These are phyloP conservation scores for Bambusicola thoracicus DNA, from an alignment of 2,113 vertebrate genomes.

Conservation along the genomic window DNA sequence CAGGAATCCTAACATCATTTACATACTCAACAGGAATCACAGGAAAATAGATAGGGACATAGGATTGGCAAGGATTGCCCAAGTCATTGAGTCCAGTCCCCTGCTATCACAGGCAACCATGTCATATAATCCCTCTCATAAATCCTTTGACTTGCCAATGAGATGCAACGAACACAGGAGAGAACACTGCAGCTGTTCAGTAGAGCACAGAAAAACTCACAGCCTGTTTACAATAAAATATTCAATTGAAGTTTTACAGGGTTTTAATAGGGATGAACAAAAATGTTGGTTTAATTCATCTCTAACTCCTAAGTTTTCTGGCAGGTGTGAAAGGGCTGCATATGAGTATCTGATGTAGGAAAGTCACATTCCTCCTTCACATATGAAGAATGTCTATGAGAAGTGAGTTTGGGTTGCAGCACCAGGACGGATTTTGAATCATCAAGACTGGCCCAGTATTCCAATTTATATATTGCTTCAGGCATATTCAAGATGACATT, in stretches of 20 bases:
- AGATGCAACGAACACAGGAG: not conserved
- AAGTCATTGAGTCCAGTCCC: constrained; percentile 1
- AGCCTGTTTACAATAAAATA: not conserved
- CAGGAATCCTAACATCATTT: constrained; percentile 11
- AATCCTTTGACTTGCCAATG: constrained; percentile 14
- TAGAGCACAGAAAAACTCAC: not conserved
- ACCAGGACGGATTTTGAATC: not conserved
- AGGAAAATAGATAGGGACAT: not conserved
- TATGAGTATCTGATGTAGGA: not conserved
- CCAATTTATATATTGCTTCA: not conserved
- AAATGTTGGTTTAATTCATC: not conserved
- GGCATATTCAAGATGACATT: not conserved
- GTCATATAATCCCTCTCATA: constrained; percentile 36
- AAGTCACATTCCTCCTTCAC: not conserved
- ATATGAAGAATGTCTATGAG: not conserved
- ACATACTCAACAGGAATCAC: not conserved
- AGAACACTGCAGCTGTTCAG: constrained; percentile 33
- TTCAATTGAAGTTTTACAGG: not conserved
- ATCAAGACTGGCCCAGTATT: not conserved
- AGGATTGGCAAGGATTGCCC: not conserved
- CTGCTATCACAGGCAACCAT: not conserved
- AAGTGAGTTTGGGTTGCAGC: not conserved
- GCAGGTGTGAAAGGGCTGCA: not conserved
- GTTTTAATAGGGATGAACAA: not conserved
- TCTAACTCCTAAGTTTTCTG: not conserved